Base-by-base conservation (phyloP, 1,140 invertebrate species). In the Saxidomus purpurata region DNA sequence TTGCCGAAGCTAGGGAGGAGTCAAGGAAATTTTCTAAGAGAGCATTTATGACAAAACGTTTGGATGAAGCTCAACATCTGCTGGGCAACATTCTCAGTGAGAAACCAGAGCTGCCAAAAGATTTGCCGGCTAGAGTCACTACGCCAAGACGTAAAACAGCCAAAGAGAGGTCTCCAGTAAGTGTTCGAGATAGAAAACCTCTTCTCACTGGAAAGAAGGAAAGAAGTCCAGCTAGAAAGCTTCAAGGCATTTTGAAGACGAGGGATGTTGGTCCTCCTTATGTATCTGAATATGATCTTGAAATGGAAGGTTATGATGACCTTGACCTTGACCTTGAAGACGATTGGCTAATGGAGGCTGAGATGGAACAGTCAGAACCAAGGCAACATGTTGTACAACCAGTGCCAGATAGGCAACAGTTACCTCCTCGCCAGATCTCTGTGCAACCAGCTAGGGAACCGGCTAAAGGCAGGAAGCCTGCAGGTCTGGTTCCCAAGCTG, bases 51-150 rank as follows among this genome's bases (percentile, higher is more conserved):
- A 76, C 82, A 11, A 90, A 85, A 49, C 85, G 94, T 25, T 28
- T 94, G 15, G 63, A 91, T 40, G 93, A 94, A 22, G 94, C 94
- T 13, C 91, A 93, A 40, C 67, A 92, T 31, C 86, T 95, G 3
- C 87, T 95, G 55, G 93, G 92, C 55, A 92, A 92, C 61, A 93
- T 94, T 25, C 67, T 95, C 25, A 92, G 91, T 34, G 94, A 94
- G 55, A 92, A 93, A 63, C 93, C 92, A 38, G 82, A 92, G 13
- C 85, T 94, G 11, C 93, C 94, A 22, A 90, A 90, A 61, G 91
- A 92, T 47, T 61, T 81, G 61, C 82, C 81, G 38, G 55, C 40
- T 17, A 49, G 89, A 36, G 83, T 89, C 40, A 55, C 83, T 28
- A 89, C 85, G 77, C 91, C 90, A 52, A 91, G 89, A 74, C 80